Percentiles rank a stretch among this genome's conserved stretches.
Evolutionary conservation across 2,113 vertebrate genomes (phyloP).

Genomic region (Daubentonia madagascariensis): DNA sequence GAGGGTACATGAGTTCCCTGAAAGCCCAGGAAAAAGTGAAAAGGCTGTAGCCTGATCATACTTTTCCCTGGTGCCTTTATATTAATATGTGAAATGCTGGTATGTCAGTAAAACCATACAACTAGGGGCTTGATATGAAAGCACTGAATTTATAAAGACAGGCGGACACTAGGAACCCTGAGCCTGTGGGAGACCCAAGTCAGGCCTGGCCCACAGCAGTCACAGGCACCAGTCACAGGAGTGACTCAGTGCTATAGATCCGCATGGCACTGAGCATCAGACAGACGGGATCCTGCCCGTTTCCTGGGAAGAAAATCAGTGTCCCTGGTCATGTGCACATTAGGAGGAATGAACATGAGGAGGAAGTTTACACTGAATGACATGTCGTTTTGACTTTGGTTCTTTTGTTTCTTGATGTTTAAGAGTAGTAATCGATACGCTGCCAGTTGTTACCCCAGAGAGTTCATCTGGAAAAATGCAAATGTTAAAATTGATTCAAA

Average conservation of each 20-base stretch:
- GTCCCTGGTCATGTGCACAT: neutral
- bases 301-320: neutral
- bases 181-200: neutral
- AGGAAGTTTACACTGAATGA: neutral
- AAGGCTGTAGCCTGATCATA: neutral
- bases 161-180: neutral
- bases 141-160: neutral
- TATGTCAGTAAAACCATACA: neutral
- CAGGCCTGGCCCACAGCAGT: neutral
- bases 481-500: neutral
- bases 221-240: neutral
- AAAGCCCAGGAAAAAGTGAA: neutral
- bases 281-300: neutral
- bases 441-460: neutral
- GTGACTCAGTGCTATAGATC: neutral
- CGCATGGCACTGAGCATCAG: neutral
- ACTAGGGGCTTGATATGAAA: neutral
- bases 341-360: neutral
- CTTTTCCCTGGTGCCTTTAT: neutral
- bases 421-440: neutral
- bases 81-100: neutral
- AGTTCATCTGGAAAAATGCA: neutral
- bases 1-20: neutral
- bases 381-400: neutral
- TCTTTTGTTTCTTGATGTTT: slow-evolving; percentile 13